phyloP scores from a whole-genome alignment of 2,113 vertebrate species.

The Syngnathus scovelli region DNA sequence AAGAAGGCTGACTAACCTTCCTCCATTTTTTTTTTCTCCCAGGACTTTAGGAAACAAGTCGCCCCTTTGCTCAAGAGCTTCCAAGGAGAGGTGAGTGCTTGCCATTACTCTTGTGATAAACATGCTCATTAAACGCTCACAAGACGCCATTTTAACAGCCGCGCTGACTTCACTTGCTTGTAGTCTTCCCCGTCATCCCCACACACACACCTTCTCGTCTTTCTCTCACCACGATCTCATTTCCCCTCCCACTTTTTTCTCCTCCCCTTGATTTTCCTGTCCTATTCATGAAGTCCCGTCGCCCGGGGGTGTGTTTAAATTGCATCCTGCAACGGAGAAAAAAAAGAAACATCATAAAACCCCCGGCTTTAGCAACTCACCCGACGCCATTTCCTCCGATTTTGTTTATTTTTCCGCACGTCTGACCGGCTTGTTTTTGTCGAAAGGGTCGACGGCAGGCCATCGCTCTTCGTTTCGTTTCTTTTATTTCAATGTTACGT shows the following conservation, averaged over 20 bases:
- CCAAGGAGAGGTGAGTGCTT: constrained; percentile 92
- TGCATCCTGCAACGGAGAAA: constrained; percentile 59
- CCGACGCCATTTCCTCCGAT: constrained; percentile 57
- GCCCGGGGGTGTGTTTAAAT: constrained; percentile 73
- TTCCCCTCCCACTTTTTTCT: constrained; percentile 54
- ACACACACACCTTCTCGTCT: constrained; percentile 35
- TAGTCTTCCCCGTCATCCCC: constrained; percentile 15
- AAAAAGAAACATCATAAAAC: constrained; percentile 55
- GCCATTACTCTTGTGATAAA: constrained; percentile 20
- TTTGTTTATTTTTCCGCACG: constrained; percentile 50
- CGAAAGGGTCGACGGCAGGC: constrained; percentile 35
- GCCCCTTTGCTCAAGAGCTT: constrained; percentile 98
- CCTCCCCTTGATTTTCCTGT: constrained; percentile 67
- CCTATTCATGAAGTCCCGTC: constrained; percentile 68
- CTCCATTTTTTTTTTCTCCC: constrained; percentile 27
- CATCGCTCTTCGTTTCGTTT: constrained; percentile 33
- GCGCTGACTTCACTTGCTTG: background rate
- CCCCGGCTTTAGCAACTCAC: constrained; percentile 55
- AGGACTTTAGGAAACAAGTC: constrained; percentile 98
- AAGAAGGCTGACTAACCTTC: constrained; percentile 6
- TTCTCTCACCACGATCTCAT: constrained; percentile 56
- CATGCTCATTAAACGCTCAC: constrained; percentile 19
- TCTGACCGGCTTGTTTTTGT: constrained; percentile 30
- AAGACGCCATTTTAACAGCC: constrained; percentile 19
- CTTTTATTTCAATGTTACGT: constrained; percentile 29